Percentiles rank a stretch among this genome's conserved stretches.
These are phyloP conservation scores for Notamacropus eugenii DNA, from an alignment of 2,797 vertebrate species.

Conservation along the genomic window DNA sequence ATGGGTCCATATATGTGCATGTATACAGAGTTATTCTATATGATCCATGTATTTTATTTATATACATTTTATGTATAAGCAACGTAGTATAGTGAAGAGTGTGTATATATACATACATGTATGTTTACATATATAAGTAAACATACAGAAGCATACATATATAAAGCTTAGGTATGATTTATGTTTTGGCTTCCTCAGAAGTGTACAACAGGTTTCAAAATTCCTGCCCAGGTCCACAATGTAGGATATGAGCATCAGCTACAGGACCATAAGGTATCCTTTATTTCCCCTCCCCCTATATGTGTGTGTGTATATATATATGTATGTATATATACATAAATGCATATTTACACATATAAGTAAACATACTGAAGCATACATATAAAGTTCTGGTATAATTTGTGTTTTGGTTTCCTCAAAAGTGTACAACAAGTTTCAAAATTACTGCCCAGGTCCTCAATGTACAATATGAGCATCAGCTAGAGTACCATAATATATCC, in stretches of 20 bases:
- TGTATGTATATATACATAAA: background rate
- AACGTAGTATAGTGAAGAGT: background rate
- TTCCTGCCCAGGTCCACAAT: background rate
- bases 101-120: background rate
- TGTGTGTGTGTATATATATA: too few species aligned
- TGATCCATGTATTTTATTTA: background rate
- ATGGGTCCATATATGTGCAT: background rate
- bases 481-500: too few species aligned
- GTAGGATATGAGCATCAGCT: too few species aligned
- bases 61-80: background rate
- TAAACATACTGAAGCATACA: too few species aligned
- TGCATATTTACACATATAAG: background rate
- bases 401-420: too few species aligned
- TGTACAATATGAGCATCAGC: too few species aligned
- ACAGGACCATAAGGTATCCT: too few species aligned
- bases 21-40: background rate
- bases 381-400: too few species aligned
- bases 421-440: too few species aligned
- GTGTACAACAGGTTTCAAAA: background rate
- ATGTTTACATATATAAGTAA: background rate
- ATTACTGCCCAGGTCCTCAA: too few species aligned
- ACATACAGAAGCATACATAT: background rate
- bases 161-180: background rate
- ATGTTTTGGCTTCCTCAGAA: background rate
- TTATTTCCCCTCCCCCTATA: too few species aligned